Evolutionary conservation across 2,113 vertebrate genomes (phyloP).

Genomic region (Bostrychus sinensis): DNA sequence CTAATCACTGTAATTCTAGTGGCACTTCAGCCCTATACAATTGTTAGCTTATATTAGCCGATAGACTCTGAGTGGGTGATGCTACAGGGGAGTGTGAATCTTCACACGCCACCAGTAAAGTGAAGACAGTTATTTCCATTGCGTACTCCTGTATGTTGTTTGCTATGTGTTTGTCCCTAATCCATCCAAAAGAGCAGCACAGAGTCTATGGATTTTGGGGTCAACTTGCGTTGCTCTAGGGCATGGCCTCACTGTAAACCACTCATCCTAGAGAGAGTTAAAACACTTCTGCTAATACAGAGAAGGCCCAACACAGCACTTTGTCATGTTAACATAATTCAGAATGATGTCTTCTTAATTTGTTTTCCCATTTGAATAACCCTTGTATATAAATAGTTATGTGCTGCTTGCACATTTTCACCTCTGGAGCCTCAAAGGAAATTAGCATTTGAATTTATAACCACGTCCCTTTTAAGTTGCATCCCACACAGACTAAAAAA

Average conservation of each 20-base stretch:
- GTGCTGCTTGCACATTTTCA: slow-evolving; percentile 65
- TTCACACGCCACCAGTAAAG: slow-evolving; percentile 48
- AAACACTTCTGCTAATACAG: slow-evolving; percentile 28
- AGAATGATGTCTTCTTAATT: slow-evolving; percentile 78
- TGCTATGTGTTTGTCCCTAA: slow-evolving; percentile 38
- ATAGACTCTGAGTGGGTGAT: slow-evolving; percentile 57
- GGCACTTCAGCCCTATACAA: slow-evolving; percentile 45
- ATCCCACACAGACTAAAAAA: slow-evolving; percentile 59
- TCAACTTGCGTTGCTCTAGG: slow-evolving; percentile 40
- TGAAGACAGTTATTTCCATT: slow-evolving; percentile 56
- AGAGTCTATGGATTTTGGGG: slow-evolving; percentile 47
- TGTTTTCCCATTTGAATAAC: slow-evolving; percentile 75
- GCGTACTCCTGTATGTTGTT: slow-evolving; percentile 37
- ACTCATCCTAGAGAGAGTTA: slow-evolving; percentile 31
- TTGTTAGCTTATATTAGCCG: slow-evolving; percentile 58
- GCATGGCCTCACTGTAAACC: slow-evolving; percentile 35
- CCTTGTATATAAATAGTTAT: slow-evolving; percentile 71
- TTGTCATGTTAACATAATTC: slow-evolving; percentile 74
- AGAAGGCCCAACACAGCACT: slow-evolving; percentile 38
- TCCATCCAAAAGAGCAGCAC: slow-evolving; percentile 56
- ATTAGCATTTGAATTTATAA: slow-evolving; percentile 78
- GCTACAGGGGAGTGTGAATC: slow-evolving; percentile 42
- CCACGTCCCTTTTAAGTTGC: slow-evolving; percentile 74
- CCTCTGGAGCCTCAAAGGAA: slow-evolving; percentile 67
- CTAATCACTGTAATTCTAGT: slow-evolving; percentile 53